A percentile compares a stretch with the other conserved stretches of the same genome.
phyloP scores from a whole-genome alignment of 2,113 vertebrate genomes.

The Xiphophorus hellerii region DNA sequence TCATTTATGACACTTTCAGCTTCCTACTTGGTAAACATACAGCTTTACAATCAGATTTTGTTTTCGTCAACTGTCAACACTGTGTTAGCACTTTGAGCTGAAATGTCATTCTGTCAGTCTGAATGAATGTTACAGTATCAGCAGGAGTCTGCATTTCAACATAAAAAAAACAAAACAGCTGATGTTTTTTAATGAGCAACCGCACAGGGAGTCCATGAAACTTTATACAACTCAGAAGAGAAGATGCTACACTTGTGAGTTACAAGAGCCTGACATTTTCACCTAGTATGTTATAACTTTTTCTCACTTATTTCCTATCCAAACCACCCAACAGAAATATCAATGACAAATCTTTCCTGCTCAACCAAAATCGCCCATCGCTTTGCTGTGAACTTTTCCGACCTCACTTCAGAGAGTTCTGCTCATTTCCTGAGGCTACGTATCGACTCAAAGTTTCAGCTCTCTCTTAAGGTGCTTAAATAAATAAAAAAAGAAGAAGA shows the following conservation, averaged over 20 bases:
- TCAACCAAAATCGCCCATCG: constrained; percentile 54
- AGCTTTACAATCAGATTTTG: constrained; percentile 8
- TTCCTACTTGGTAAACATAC: constrained; percentile 12
- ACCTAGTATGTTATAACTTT: constrained; percentile 2
- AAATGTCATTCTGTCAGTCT: constrained; percentile 54
- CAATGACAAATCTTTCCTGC: constrained; percentile 59
- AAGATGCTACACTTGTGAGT: not conserved
- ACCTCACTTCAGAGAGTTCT: constrained; percentile 56
- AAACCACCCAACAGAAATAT: constrained; percentile 35
- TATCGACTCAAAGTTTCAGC: constrained; percentile 63
- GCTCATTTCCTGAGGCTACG: constrained; percentile 61
- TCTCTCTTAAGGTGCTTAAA: constrained; percentile 43
- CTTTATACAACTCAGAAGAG: constrained; percentile 19
- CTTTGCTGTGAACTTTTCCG: constrained; percentile 62
- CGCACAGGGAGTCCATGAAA: constrained; percentile 28
- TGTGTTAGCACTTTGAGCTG: constrained; percentile 38
- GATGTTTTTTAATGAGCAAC: constrained; percentile 52
- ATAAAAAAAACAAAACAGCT: constrained; percentile 30
- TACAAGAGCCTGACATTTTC: not conserved
- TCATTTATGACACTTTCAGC: not conserved
- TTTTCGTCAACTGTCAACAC: constrained; percentile 39
- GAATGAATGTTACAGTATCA: constrained; percentile 50
- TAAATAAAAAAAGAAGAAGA: constrained; percentile 21
- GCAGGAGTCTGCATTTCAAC: constrained; percentile 31
- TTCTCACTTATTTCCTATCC: constrained; percentile 11